Evolutionary conservation across 92 coral and sea anemone genomes (phyloP), one percentile per base, ranked within the genome.

Genomic region (Palythoa grandis): DNA sequence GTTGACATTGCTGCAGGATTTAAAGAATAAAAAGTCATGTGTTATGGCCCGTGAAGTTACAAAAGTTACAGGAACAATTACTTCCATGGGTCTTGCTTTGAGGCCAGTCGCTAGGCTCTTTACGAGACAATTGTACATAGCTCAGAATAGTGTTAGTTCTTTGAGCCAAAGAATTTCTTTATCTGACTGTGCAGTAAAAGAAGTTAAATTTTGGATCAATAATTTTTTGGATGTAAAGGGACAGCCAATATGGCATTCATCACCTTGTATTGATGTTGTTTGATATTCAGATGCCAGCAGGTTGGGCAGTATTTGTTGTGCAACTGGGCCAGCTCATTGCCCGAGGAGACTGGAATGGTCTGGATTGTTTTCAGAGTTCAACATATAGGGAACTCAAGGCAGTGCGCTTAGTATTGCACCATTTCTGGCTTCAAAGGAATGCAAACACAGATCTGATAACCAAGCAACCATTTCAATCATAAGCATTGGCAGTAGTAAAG

Each of bases 371-470:
- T 5, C 87, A 82, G 66, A 87, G 90, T 19, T 82, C 88, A 39
- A 79, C 90, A 5, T 87, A n/a, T 22, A 78, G 90, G 19, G 90
- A 87, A 56, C 43, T 87, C 22, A 87, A 87, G 43, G 90, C 90
- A 39, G 88, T 90, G 16, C 16, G 91, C 4, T 77, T 90, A 1
- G 86, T 76, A 38, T 87, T 76, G 91, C 86, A 15, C 72, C 63
- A 14, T 47, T 52, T 75, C 57, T 91, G 70, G 67, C 87, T 8
- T 68, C 79, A 6, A 91, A 91, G 86, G 92, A 91, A 87, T 90
- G 91, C 88, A 87, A 52, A 52, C 57, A 52, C 57, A 52, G 92
- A 63, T 86, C 92, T 20, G 91, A 91, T 80, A 91, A 88, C 70
- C 93, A 78, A 70, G 82, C 77, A 66, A 82, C 79, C 16, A 75